Conservation (phyloP, 1,140 invertebrate species). For the Sitobion miscanthi region DNA sequence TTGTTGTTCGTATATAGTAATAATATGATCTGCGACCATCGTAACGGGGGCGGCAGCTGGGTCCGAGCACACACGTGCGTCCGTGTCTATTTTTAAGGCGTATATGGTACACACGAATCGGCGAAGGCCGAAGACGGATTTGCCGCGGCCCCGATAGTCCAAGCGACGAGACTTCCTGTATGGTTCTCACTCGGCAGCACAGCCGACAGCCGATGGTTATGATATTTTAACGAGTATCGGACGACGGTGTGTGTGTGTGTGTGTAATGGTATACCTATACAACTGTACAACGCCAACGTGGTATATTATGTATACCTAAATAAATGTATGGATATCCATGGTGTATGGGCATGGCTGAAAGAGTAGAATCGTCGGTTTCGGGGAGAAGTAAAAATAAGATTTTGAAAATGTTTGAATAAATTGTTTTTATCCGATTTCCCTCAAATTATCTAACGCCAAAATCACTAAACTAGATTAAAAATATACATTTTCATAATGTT, state of each 20-base stretch:
- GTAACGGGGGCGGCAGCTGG: conserved; percentile 5
- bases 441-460: not conserved
- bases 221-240: not conserved
- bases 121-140: conserved; percentile 8
- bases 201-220: not conserved
- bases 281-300: no score
- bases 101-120: not conserved
- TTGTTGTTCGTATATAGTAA: not conserved
- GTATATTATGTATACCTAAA: not conserved
- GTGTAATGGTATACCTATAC: not conserved
- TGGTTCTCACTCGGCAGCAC: not conserved
- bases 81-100: conserved; percentile 43
- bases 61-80: conserved; percentile 18
- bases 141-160: not conserved
- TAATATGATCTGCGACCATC: not conserved
- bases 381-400: not conserved
- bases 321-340: not conserved
- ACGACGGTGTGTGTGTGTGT: not conserved
- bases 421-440: not conserved
- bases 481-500: not conserved
- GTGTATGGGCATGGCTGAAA: not conserved
- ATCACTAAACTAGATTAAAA: not conserved
- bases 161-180: conserved; percentile 26
- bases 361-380: not conserved
- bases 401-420: not conserved